Evolutionary conservation across 2,797 vertebrate genomes (phyloP).

Genomic region (Clarias platycephalus): DNA sequence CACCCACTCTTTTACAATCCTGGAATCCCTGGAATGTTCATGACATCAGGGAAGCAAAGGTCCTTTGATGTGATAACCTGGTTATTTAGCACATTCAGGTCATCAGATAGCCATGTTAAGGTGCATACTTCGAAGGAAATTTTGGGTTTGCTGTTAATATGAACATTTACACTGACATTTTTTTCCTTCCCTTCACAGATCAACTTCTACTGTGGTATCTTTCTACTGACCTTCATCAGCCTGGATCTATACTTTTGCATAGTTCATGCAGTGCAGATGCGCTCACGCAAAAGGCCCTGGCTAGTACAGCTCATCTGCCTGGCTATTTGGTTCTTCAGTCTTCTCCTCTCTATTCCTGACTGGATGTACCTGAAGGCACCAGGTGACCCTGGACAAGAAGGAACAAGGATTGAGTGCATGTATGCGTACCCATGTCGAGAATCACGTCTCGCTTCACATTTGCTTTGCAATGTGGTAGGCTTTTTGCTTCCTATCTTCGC

Average conservation of each 20-base stretch:
- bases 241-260: conserved; percentile 90
- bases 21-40: too few relatives aligned
- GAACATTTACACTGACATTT: not conserved
- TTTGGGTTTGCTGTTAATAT: conserved; percentile 15
- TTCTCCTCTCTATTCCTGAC: conserved; percentile 83
- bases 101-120: not conserved
- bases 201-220: conserved; percentile 91
- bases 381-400: conserved; percentile 45
- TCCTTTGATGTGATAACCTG: too few relatives aligned
- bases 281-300: conserved; percentile 78
- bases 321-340: conserved; percentile 78
- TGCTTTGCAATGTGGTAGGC: conserved; percentile 81
- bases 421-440: conserved; percentile 59
- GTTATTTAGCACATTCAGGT: too few relatives aligned
- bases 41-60: too few relatives aligned
- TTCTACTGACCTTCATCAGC: conserved; percentile 88
- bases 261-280: conserved; percentile 83
- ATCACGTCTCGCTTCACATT: conserved; percentile 70
- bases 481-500: conserved; percentile 75
- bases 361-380: conserved; percentile 75
- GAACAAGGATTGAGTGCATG: conserved; percentile 55
- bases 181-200: conserved; percentile 72
- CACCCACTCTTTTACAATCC: not conserved
- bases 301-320: conserved; percentile 79
- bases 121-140: not conserved